Evolutionary conservation across 2,113 vertebrate genomes (phyloP), one percentile per base, ranked within the genome.

Genomic region (Orthonyx spaldingii): DNA sequence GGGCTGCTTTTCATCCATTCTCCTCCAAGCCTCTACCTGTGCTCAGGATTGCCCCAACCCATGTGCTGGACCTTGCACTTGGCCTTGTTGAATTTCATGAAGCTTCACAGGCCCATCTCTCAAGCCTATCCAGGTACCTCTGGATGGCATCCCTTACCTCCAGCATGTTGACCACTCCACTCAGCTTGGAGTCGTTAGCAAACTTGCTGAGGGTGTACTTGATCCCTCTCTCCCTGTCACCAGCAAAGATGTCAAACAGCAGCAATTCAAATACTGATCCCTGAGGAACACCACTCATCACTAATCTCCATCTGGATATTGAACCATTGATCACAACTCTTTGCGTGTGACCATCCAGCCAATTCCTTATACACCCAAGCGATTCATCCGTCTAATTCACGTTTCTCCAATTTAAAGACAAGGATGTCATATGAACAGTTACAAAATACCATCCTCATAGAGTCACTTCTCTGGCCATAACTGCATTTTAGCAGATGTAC

Each of bases 401-500:
- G 0, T 37, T 27, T 69, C 32, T 75, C 55, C 16, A 18, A 15
- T 39, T 85, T 69, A 56, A 61, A 69, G 35, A n/a, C 20, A 68
- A 68, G 32, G 33, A 56, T 44, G 24, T 50, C 44, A 53, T 10
- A 37, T 0, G 21, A 84, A 64, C 49, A 55, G 26, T 49, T 82
- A 87, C 37, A 94, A 94, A 82, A 75, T 35, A 42, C 52, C 68
- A 84, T 81, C 91, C 65, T 93, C 42, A 37, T 7, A 32, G 18
- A 80, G 70, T 72, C 80, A 85, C 56, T 94, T 82, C 89, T 82
- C 94, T 89, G 86, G 95, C 83, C 16, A 4, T 24, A 28, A 74
- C 71, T 83, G 75, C 78, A 49, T 91, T 96, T 68, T 92, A 98
- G 96, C 97, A 98, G 95, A 97, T 95, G 93, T 84, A 93, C 83